phyloP scores from a whole-genome alignment of 2,797 vertebrate genomes.

The Gymnothorax javanicus region DNA sequence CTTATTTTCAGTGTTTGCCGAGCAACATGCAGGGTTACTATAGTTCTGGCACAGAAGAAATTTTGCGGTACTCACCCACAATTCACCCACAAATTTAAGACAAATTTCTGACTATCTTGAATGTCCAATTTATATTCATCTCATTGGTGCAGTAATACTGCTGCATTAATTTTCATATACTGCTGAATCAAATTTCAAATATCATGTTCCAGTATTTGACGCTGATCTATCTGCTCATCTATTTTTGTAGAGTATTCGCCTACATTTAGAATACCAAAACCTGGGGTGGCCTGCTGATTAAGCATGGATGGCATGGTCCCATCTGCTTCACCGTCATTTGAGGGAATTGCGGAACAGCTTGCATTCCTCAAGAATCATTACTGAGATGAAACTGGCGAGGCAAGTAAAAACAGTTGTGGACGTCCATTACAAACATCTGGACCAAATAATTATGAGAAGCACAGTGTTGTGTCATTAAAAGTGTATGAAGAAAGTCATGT shows the following conservation, averaged over 20 bases:
- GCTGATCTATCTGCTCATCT: not conserved
- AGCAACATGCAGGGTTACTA: not conserved
- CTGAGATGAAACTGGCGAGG: not conserved
- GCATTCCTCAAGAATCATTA: slow-evolving; percentile 1
- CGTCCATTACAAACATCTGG: not conserved
- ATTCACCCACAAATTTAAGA: not conserved
- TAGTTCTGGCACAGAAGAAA: not conserved
- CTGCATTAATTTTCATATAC: not conserved
- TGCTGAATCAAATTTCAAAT: not conserved
- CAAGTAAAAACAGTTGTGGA: not conserved
- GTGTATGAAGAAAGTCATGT: no score
- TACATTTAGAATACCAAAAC: not conserved
- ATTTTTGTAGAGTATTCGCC: not conserved
- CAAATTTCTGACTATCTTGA: not conserved
- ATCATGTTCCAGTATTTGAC: not conserved
- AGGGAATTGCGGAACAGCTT: slow-evolving; percentile 4
- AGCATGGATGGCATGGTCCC: not conserved
- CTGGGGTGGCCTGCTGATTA: not conserved
- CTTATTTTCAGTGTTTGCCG: not conserved
- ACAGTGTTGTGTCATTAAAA: not conserved
- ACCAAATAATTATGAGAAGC: not conserved
- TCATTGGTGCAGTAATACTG: slow-evolving; percentile 1
- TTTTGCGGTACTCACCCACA: not conserved
- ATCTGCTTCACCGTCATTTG: not conserved
- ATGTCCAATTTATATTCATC: not conserved